A percentile compares a stretch with the other conserved stretches of the same genome.
Conservation (phyloP, 2,888 invertebrate species). For the Micoletzkya japonica region DNA sequence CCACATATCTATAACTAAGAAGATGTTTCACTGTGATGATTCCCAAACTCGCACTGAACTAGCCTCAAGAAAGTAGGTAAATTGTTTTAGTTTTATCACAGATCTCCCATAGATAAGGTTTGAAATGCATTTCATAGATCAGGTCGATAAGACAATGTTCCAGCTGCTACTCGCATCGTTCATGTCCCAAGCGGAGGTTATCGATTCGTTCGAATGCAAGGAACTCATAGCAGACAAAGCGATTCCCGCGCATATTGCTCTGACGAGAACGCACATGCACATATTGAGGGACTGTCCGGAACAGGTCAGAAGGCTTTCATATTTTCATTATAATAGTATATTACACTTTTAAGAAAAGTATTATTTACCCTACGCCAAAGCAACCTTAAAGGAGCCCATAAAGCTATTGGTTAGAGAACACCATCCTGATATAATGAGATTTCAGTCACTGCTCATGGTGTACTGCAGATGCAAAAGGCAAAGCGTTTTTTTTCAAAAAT, state of each 20-base stretch:
- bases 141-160: constrained; percentile 15
- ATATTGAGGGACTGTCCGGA: constrained; percentile 43
- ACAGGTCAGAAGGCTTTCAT: constrained; percentile 28
- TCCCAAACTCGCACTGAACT: background rate
- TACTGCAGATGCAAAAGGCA: too few relatives aligned
- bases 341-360: too few relatives aligned
- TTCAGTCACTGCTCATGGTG: background rate
- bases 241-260: constrained; percentile 46
- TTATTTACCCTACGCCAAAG: too few relatives aligned
- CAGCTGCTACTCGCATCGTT: constrained; percentile 39
- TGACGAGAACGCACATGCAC: constrained; percentile 57
- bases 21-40: background rate
- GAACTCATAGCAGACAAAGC: constrained; percentile 80
- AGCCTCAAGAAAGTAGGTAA: background rate
- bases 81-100: too few relatives aligned
- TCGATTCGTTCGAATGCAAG: constrained; percentile 86
- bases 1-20: background rate
- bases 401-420: too few relatives aligned
- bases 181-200: constrained; percentile 75
- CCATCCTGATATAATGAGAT: too few relatives aligned
- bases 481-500: too few relatives aligned
- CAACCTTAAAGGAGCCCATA: too few relatives aligned
- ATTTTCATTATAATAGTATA: background rate
- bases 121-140: background rate
- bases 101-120: too few relatives aligned